Evolutionary conservation across 1,140 invertebrate species (phyloP).

Genomic region (Archegozetes longisetosus): DNA sequence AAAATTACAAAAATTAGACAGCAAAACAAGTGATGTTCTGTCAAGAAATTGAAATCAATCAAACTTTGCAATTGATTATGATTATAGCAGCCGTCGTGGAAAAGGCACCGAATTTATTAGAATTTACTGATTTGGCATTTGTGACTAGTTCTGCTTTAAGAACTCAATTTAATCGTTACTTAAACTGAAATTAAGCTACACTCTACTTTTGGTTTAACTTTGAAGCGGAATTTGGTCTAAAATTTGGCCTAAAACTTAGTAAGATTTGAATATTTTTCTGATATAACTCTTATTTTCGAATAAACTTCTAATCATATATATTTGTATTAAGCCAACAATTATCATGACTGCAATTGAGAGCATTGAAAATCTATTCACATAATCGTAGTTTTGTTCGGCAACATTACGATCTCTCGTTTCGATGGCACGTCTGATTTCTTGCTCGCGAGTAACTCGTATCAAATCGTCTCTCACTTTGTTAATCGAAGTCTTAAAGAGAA

Average conservation of each 20-base stretch:
- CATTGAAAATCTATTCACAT: slow-evolving; percentile 53
- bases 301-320: slow-evolving; percentile 45
- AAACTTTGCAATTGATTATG: too few relatives aligned
- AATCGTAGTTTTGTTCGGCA: slow-evolving; percentile 53
- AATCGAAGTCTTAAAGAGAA: slow-evolving; percentile 34
- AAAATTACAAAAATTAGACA: too few relatives aligned
- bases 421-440: slow-evolving; percentile 50
- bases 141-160: too few relatives aligned
- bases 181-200: too few relatives aligned
- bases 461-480: slow-evolving; percentile 41
- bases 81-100: too few relatives aligned
- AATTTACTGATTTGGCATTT: too few relatives aligned
- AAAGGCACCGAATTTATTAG: too few relatives aligned
- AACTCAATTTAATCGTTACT: too few relatives aligned
- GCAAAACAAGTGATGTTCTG: too few relatives aligned
- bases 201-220: too few relatives aligned
- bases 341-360: slow-evolving; percentile 52
- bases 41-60: too few relatives aligned
- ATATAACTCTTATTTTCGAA: slow-evolving; percentile 42
- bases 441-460: slow-evolving; percentile 44
- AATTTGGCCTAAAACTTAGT: slow-evolving; percentile 35
- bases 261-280: slow-evolving; percentile 31
- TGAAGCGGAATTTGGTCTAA: too few relatives aligned
- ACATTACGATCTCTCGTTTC: slow-evolving; percentile 59
- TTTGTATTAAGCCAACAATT: slow-evolving; percentile 39